Evolutionary conservation across 2,113 vertebrate genomes (phyloP), one percentile per base, ranked within the genome.

Genomic region (Phycodurus eques): DNA sequence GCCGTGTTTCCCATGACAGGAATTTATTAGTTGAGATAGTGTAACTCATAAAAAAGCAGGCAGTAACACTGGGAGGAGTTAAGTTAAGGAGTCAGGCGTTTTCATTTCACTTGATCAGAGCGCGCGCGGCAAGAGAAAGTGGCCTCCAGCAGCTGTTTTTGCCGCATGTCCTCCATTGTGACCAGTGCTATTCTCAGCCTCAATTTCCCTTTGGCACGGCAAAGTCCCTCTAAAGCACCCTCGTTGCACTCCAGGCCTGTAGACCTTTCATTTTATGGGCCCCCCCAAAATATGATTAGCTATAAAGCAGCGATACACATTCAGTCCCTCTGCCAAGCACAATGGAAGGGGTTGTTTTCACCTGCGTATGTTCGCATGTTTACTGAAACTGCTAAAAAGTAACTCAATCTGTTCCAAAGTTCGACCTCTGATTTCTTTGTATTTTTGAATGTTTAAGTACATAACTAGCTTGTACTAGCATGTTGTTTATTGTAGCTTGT

Each of bases 91-190:
- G 9, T 22, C 42, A 6, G 10, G 15, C 5, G 5, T 42, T 19
- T 42, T 43, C 9, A 42, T n/a, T 44, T 46, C 20, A 14, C 13
- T 66, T 66, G 13, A 66, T 17, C 7, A 31, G 43, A 66, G 44
- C 63, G 71, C 27, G 44, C 63, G 71, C 27, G 71, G 46, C 49
- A 43, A 74, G 74, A 74, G 77, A 85, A 80, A 82, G 80, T 76
- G 72, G 78, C 81, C 68, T 80, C 72, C 76, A 67, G 84, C 88
- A 90, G 88, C 87, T 85, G 87, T 86, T 82, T 80, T 68, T 78
- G 56, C 88, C 80, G 84, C 8, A 68, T 79, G 65, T 88, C 83
- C 83, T 74, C 81, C 83, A 54, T 85, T 77, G 78, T 76, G 85
- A 85, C 88, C 86, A 83, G 83, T 86, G 88, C 80, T 77, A 66